These are phyloP conservation scores for Lucifuga dentata DNA, from an alignment of 2,113 vertebrate genomes.

Conservation along the genomic window DNA sequence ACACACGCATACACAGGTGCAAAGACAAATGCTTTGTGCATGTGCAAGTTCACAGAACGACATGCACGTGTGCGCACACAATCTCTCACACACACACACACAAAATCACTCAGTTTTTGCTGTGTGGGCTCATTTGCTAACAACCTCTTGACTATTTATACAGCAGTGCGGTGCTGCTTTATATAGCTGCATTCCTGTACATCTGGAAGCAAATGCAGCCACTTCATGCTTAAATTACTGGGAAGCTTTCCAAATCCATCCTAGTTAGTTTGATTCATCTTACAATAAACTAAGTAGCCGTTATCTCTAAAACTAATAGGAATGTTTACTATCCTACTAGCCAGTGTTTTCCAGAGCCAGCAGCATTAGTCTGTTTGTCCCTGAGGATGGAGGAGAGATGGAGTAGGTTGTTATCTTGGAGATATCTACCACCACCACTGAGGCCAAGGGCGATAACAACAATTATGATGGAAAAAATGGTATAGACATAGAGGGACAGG, in stretches of 20 bases:
- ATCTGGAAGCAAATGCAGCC: conserved; percentile 15
- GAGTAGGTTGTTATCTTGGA: conserved; percentile 54
- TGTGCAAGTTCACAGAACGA: conserved; percentile 1
- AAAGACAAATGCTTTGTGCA: conserved; percentile 25
- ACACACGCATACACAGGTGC: conserved; percentile 33
- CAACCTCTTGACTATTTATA: conserved; percentile 42
- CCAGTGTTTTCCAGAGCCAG: conserved; percentile 48
- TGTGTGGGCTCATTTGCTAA: conserved; percentile 62
- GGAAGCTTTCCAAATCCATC: conserved; percentile 38
- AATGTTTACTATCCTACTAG: conserved; percentile 49
- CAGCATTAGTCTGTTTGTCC: conserved; percentile 58
- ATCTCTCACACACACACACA: not conserved
- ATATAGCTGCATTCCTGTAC: conserved; percentile 38
- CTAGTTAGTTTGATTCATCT: conserved; percentile 39
- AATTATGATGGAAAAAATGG: conserved; percentile 26
- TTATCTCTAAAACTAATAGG: conserved; percentile 45
- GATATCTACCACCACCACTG: conserved; percentile 60
- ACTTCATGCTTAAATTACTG: conserved; percentile 27
- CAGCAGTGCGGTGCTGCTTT: conserved; percentile 14
- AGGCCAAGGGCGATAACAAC: conserved; percentile 55
- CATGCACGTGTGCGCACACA: too few relatives aligned
- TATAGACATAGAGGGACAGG: conserved; percentile 22
- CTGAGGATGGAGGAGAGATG: conserved; percentile 44
- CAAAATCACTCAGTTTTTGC: conserved; percentile 46
- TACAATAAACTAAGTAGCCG: conserved; percentile 41